Evolutionary conservation across 2,113 vertebrate species (phyloP).

Genomic region (Cricetomys ansorgei): DNA sequence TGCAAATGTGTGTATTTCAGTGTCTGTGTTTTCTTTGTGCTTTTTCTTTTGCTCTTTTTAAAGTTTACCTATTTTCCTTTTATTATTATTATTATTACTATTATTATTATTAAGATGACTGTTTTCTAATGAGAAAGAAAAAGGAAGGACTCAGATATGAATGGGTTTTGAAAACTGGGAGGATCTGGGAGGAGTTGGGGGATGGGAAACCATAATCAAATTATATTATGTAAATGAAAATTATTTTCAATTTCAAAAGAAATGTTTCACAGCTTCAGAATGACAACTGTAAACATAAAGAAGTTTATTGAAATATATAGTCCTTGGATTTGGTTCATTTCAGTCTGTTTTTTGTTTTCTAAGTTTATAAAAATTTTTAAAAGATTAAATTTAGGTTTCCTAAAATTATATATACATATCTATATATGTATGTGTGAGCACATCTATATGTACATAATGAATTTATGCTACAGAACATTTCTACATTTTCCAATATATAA

Average conservation of each 20-base stretch:
- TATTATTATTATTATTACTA: not conserved
- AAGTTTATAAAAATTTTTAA: not conserved
- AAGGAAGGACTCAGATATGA: not conserved
- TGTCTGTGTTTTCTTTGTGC: too few relatives aligned
- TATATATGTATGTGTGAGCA: not conserved
- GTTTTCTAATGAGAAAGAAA: not conserved
- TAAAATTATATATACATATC: not conserved
- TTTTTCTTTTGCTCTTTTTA: not conserved
- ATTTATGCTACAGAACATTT: too few relatives aligned
- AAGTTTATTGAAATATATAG: not conserved
- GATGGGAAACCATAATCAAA: not conserved
- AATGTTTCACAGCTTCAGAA: not conserved
- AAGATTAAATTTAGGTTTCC: not conserved
- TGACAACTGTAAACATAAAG: not conserved
- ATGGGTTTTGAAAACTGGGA: not conserved
- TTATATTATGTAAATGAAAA: not conserved
- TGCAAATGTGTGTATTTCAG: not conserved
- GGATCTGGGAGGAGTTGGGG: not conserved
- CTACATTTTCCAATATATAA: not conserved
- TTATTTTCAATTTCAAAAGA: not conserved
- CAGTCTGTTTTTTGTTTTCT: not conserved
- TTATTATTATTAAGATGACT: not conserved
- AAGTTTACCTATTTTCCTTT: not conserved
- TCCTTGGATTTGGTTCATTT: not conserved
- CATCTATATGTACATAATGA: too few relatives aligned